phyloP scores from a whole-genome alignment of 1,140 invertebrate species.

The Apis laboriosa region DNA sequence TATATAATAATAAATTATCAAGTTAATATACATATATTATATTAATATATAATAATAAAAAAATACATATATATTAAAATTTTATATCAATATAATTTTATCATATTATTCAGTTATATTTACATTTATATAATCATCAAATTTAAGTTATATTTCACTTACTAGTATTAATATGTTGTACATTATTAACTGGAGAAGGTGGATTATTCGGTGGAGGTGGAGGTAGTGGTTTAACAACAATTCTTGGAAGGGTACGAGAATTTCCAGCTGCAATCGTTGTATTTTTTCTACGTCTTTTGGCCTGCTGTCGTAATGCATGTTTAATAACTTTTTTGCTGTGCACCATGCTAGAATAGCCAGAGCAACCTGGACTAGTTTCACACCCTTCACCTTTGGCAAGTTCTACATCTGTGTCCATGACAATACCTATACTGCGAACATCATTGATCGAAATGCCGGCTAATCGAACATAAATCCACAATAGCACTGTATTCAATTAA shows the following conservation, averaged over 20 bases:
- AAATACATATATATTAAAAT: neutral
- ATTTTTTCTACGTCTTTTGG: slow-evolving; percentile 89
- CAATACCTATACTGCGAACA: slow-evolving; percentile 57
- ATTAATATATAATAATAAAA: neutral
- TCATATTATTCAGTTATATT: slow-evolving; percentile 2
- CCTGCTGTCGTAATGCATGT: slow-evolving; percentile 88
- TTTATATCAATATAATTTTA: neutral
- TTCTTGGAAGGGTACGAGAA: slow-evolving; percentile 84
- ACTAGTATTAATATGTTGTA: slow-evolving; percentile 73
- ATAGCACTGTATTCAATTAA: slow-evolving; percentile 27
- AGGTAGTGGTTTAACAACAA: slow-evolving; percentile 87
- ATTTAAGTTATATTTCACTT: slow-evolving; percentile 31
- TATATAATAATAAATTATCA: no score
- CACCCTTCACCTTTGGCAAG: slow-evolving; percentile 72
- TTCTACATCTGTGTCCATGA: slow-evolving; percentile 66
- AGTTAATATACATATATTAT: no score
- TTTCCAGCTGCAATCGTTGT: slow-evolving; percentile 87
- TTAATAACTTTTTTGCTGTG: slow-evolving; percentile 85
- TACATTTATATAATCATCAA: neutral
- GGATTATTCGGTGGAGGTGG: slow-evolving; percentile 80
- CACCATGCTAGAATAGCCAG: slow-evolving; percentile 77
- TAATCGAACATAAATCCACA: slow-evolving; percentile 30
- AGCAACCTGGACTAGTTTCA: slow-evolving; percentile 73
- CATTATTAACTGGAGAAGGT: slow-evolving; percentile 69
- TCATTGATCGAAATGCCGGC: slow-evolving; percentile 40